phyloP scores from a whole-genome alignment of 2,797 vertebrate genomes.

The Synanceia verrucosa region DNA sequence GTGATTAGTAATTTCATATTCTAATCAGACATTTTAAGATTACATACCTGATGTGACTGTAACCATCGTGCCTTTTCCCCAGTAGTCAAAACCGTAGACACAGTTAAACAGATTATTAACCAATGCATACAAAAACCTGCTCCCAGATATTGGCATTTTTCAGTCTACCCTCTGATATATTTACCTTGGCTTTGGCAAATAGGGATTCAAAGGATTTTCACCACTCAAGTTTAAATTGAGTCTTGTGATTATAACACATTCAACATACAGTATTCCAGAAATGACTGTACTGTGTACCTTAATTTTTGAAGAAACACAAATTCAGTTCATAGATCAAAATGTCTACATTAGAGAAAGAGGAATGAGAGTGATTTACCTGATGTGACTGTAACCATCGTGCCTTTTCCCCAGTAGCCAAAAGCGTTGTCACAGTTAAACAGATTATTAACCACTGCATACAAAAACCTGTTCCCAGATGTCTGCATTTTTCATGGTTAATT shows the following conservation, averaged over 20 bases:
- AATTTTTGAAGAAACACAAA: not conserved
- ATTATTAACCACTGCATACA: conserved; percentile 7
- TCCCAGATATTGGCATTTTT: not conserved
- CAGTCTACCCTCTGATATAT: not conserved
- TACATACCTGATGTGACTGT: conserved; percentile 70
- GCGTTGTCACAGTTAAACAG: conserved; percentile 46
- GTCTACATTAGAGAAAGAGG: not conserved
- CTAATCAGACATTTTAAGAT: not conserved
- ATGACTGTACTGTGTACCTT: not conserved
- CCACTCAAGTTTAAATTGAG: not conserved
- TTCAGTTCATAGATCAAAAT: not conserved
- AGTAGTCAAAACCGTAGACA: conserved; percentile 51
- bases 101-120: conserved; percentile 26
- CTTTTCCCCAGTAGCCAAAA: conserved; percentile 79
- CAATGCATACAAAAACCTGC: conserved; percentile 41
- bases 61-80: conserved; percentile 62
- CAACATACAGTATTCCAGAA: not conserved
- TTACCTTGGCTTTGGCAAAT: not conserved
- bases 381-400: conserved; percentile 70
- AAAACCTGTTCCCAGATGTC: conserved; percentile 29
- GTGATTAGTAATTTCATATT: not conserved
- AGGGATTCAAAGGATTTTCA: not conserved
- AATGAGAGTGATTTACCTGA: conserved; percentile 58
- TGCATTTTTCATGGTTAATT: not conserved
- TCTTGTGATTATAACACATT: not conserved